Evolutionary conservation across 2,113 vertebrate species (phyloP).

Genomic region (Corydoras sp.): DNA sequence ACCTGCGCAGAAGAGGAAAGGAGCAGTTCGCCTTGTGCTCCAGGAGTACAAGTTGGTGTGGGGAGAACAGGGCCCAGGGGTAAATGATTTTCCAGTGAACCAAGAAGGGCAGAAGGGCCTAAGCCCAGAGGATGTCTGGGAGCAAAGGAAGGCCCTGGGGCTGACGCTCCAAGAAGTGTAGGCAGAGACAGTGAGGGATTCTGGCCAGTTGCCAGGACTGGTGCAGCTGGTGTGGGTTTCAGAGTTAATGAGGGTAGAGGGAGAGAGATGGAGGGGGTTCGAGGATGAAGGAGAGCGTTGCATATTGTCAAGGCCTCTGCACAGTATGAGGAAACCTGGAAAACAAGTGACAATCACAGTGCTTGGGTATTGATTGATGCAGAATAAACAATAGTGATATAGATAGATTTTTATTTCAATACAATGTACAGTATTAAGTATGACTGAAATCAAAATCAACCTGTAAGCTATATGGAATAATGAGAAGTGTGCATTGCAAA

Average conservation of each 20-base stretch:
- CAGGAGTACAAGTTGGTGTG: slow-evolving; percentile 38
- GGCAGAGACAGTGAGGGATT: slow-evolving; percentile 56
- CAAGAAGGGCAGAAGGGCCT: slow-evolving; percentile 54
- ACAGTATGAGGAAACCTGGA: slow-evolving; percentile 82
- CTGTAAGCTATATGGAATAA: too few species aligned
- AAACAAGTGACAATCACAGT: background rate
- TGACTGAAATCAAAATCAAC: too few species aligned
- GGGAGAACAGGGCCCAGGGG: slow-evolving; percentile 58
- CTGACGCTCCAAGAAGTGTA: slow-evolving; percentile 55
- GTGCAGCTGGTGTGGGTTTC: slow-evolving; percentile 54
- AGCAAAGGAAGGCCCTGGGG: slow-evolving; percentile 54
- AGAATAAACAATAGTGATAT: too few species aligned
- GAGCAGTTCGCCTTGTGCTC: slow-evolving; percentile 52
- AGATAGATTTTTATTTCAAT: background rate
- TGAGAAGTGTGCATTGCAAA: too few species aligned
- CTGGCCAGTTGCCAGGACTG: slow-evolving; percentile 54
- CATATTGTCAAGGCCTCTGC: slow-evolving; percentile 75
- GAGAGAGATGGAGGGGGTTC: slow-evolving; percentile 69
- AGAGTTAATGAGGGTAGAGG: slow-evolving; percentile 64
- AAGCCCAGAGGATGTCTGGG: slow-evolving; percentile 56
- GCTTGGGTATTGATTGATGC: background rate
- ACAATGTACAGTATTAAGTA: background rate
- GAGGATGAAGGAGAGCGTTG: slow-evolving; percentile 77
- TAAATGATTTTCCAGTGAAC: slow-evolving; percentile 68
- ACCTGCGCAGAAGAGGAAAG: slow-evolving; percentile 57